Evolutionary conservation across 2,888 invertebrate genomes (phyloP).

Genomic region (Apomyelois bistriatella): DNA sequence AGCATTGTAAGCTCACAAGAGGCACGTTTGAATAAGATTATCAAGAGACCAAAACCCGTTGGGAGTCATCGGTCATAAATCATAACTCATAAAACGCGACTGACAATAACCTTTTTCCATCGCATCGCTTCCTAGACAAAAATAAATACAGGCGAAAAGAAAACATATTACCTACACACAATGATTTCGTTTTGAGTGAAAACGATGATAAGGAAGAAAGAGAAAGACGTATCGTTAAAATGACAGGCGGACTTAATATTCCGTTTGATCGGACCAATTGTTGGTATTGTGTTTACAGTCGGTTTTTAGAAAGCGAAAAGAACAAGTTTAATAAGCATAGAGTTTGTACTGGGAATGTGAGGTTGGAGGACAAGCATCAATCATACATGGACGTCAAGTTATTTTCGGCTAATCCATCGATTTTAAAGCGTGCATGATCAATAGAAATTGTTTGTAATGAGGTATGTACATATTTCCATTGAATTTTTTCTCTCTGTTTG

Average conservation of each 20-base stretch:
- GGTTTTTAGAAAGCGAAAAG: conserved; percentile 69
- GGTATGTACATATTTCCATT: conserved; percentile 26
- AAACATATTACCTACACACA: conserved; percentile 22
- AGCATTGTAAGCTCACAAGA: conserved; percentile 76
- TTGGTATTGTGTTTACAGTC: conserved; percentile 72
- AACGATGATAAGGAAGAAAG: conserved; percentile 37
- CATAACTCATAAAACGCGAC: conserved; percentile 77
- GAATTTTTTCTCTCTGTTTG: too few relatives aligned
- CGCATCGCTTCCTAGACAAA: conserved; percentile 58
- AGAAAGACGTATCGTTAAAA: conserved; percentile 66
- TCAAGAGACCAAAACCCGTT: conserved; percentile 71
- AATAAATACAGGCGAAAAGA: conserved; percentile 24
- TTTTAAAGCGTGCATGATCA: conserved; percentile 60
- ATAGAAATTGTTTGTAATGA: conserved; percentile 56
- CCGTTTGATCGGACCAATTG: conserved; percentile 79
- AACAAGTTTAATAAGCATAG: conserved; percentile 49
- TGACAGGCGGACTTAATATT: conserved; percentile 79
- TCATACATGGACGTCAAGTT: conserved; percentile 54
- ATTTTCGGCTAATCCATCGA: conserved; percentile 56
- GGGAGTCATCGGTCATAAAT: conserved; percentile 79
- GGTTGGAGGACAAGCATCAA: conserved; percentile 69
- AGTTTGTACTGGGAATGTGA: conserved; percentile 36
- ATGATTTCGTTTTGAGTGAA: conserved; percentile 29
- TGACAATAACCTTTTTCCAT: conserved; percentile 73
- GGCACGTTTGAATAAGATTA: conserved; percentile 75